Base-by-base conservation (phyloP, 2,888 invertebrate species). In the Cordylochernes scorpioides region DNA sequence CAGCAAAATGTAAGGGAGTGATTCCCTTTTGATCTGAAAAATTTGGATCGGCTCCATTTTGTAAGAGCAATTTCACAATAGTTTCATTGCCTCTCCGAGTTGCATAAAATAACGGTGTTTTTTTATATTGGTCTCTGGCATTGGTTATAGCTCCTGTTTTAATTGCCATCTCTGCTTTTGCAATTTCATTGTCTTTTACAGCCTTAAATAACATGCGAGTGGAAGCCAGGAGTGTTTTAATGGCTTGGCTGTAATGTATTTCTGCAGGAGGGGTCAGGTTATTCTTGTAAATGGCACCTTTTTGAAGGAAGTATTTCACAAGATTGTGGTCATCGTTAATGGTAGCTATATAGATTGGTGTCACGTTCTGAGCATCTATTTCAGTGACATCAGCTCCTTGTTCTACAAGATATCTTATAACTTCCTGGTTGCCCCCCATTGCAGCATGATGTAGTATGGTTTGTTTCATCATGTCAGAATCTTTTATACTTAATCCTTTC, bases 191-290 rank as follows among this genome's bases (percentile, higher is more conserved):
- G 13, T 14, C n/a, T n/a, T n/a, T 19, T 5, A 33, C 24, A 10
- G 30, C 30, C 15, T 22, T 9, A 31, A 30, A 31, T 5, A 34
- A 19, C 2, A 28, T 28, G 12, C 28, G 17, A 6, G 28, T 30
- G 14, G 17, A 16, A 10, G 14, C 9, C 15, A 31, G 15, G 5
- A 24, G 9, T 12, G 17, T 24, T 3, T 1, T 12, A 15, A 25
- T 17, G 7, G n/a, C 12, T 13, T 25, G 5, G 9, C 13, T 12
- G 5, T 13, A 4, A 6, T 15, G 10, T 6, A 19, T n/a, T 9
- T 19, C 9, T 13, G 22, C 7, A 7, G 28, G 28, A 8, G n/a
- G n/a, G n/a, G n/a, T n/a, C n/a, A 16, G 7, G 4, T 5, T 14
- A 15, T 27, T 9, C n/a, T 30, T 13, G 12, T 26, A 29, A 13